These are phyloP conservation scores for Olivierus martensii DNA, from an alignment of 1,140 invertebrate genomes.

Conservation along the genomic window DNA sequence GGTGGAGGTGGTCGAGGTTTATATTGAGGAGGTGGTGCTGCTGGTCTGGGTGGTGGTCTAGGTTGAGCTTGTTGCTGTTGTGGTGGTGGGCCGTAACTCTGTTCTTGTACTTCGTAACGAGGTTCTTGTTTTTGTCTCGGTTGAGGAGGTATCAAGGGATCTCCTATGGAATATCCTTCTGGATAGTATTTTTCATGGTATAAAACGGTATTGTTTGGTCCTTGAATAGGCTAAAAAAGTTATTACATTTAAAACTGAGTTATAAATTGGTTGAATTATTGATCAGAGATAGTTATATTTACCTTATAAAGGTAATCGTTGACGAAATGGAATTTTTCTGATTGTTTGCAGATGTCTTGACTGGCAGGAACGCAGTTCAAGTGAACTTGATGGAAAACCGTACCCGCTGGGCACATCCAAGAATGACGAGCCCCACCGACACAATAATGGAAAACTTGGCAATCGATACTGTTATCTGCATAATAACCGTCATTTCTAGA, in stretches of 20 bases:
- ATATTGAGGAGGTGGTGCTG: constrained; percentile 6
- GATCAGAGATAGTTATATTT: neutral
- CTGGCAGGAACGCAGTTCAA: constrained; percentile 81
- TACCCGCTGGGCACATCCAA: constrained; percentile 84
- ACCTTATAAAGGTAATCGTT: constrained; percentile 86
- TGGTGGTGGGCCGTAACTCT: neutral
- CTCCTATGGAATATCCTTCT: constrained; percentile 23
- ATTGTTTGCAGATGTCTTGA: constrained; percentile 79
- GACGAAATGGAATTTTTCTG: constrained; percentile 77
- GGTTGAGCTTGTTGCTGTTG: neutral
- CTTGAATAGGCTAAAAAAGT: constrained; percentile 8
- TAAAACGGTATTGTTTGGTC: constrained; percentile 55
- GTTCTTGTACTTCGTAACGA: neutral
- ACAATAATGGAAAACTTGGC: constrained; percentile 89
- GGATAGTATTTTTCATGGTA: constrained; percentile 60
- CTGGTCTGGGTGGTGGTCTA: constrained; percentile 5
- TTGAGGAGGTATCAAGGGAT: constrained; percentile 6
- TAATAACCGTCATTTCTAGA: constrained; percentile 76
- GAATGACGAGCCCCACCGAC: constrained; percentile 78
- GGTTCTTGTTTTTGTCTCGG: neutral
- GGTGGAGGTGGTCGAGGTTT: constrained; percentile 8
- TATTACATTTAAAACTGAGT: neutral
- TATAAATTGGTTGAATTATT: neutral
- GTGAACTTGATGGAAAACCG: constrained; percentile 81
- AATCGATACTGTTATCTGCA: constrained; percentile 72